Percentiles rank a stretch among this genome's conserved stretches.
phyloP scores from a whole-genome alignment of 2,888 invertebrate genomes.

The Diarsia rubi region DNA sequence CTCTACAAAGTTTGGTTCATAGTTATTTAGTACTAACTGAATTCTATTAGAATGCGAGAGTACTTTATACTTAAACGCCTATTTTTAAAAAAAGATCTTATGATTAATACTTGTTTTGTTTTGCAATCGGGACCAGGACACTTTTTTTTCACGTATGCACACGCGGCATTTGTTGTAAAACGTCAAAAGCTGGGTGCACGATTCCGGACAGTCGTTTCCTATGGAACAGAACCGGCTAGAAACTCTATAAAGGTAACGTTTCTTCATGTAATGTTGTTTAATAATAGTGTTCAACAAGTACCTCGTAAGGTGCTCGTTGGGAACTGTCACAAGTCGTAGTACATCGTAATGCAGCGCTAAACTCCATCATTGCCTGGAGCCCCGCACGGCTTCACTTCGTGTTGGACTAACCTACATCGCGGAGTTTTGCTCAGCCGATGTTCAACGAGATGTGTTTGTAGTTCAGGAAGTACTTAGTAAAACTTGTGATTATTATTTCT shows the following conservation, averaged over 20 bases:
- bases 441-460: conserved; percentile 12
- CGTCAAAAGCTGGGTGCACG: background rate
- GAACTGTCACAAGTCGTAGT: conserved; percentile 13
- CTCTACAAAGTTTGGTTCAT: background rate
- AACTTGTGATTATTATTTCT: background rate
- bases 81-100: too few relatives aligned
- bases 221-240: background rate
- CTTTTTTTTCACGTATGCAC: background rate
- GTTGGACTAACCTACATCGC: conserved; percentile 41
- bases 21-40: background rate
- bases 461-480: background rate
- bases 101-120: background rate
- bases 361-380: conserved; percentile 42
- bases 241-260: background rate
- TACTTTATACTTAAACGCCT: too few relatives aligned
- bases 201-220: background rate
- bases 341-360: conserved; percentile 42
- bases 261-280: background rate
- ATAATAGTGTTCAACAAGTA: background rate
- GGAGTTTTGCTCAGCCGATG: conserved; percentile 36
- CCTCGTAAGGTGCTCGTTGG: conserved; percentile 8
- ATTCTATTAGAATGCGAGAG: background rate
- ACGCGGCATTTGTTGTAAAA: background rate
- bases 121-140: background rate
- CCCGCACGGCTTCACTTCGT: conserved; percentile 43